phyloP scores from a whole-genome alignment of 1,140 invertebrate genomes.

The Anastatus disparis region DNA sequence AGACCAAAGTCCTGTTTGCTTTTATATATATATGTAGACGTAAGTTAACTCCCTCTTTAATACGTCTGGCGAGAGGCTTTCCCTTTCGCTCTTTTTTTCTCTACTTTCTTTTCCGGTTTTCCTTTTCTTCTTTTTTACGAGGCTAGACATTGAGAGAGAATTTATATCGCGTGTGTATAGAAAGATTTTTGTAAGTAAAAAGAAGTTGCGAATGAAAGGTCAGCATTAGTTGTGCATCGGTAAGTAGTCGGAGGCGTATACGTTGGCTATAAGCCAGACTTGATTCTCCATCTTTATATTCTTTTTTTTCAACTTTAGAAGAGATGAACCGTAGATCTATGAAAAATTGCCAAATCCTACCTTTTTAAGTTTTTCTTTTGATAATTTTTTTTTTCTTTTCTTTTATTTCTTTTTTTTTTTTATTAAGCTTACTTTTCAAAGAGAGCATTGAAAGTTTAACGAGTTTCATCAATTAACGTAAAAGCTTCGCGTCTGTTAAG shows the following conservation, averaged over 20 bases:
- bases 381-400: not conserved
- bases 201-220: slow-evolving; percentile 7
- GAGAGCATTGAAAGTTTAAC: slow-evolving; percentile 7
- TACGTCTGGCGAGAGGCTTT: too few species aligned
- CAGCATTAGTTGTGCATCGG: slow-evolving; percentile 9
- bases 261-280: slow-evolving; percentile 9
- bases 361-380: not conserved
- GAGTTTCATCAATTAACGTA: slow-evolving; percentile 12
- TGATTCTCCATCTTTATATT: too few species aligned
- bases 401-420: not conserved
- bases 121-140: not conserved
- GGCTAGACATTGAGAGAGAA: not conserved
- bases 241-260: slow-evolving; percentile 1
- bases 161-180: too few species aligned
- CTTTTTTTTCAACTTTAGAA: too few species aligned
- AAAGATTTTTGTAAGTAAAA: too few species aligned
- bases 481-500: not conserved
- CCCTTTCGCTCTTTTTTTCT: not conserved
- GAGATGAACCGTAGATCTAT: slow-evolving; percentile 2
- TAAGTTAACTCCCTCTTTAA: too few species aligned
- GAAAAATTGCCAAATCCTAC: slow-evolving; percentile 23
- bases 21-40: not conserved
- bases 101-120: too few species aligned
- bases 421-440: not conserved
- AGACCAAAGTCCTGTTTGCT: slow-evolving; percentile 4